Evolutionary conservation across 2,888 invertebrate species (phyloP).

Genomic region (Sepiola atlantica): DNA sequence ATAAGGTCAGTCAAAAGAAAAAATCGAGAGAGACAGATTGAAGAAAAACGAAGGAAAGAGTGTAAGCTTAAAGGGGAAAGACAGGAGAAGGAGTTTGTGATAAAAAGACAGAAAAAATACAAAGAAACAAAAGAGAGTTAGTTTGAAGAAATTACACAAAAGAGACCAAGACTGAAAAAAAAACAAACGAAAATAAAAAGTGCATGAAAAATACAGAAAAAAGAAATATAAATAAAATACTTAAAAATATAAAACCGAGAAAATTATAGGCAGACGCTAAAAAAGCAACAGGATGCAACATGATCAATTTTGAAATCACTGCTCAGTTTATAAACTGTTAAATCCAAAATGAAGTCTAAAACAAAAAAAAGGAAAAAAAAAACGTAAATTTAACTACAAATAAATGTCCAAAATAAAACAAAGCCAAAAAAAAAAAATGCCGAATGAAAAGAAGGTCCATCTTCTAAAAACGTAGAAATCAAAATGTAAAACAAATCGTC

Average conservation of each 20-base stretch:
- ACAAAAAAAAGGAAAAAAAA: too few species aligned
- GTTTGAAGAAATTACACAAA: too few species aligned
- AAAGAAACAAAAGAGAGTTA: background rate
- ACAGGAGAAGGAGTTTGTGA: too few species aligned
- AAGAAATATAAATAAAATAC: too few species aligned
- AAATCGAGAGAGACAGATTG: too few species aligned
- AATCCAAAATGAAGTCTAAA: background rate
- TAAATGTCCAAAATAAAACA: background rate
- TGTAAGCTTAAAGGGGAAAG: too few species aligned
- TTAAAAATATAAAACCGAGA: too few species aligned
- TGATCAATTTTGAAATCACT: background rate
- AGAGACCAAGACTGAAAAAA: too few species aligned
- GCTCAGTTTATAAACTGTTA: background rate
- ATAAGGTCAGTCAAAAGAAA: too few species aligned
- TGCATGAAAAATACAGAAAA: too few species aligned
- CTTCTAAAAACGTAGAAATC: background rate
- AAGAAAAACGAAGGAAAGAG: too few species aligned
- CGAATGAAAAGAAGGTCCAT: background rate
- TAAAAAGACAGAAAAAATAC: background rate
- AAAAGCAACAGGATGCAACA: background rate
- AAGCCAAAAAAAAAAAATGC: background rate
- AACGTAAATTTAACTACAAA: background rate
- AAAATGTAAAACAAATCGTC: background rate
- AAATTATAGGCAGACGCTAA: background rate
- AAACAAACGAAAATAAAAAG: too few species aligned